Percentiles rank a stretch among this genome's conserved stretches.
phyloP scores from a whole-genome alignment of 2,888 invertebrate species.

The Clunio marinus region DNA sequence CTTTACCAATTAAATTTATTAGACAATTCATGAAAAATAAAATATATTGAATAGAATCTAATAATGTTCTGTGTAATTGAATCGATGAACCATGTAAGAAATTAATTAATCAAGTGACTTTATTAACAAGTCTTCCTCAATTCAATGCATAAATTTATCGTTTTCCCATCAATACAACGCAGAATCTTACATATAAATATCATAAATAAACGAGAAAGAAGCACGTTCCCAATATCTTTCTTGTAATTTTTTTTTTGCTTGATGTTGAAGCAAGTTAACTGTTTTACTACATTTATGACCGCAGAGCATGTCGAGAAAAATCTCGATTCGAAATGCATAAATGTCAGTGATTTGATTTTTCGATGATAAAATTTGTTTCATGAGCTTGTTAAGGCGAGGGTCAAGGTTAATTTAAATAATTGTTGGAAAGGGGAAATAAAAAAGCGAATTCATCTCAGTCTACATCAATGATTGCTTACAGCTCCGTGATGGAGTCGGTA shows the following conservation, averaged over 20 bases:
- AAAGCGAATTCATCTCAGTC: too few relatives aligned
- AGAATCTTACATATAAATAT: neutral
- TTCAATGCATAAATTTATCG: neutral
- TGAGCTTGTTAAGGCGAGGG: too few relatives aligned
- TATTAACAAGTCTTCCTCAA: neutral
- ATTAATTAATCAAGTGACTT: neutral
- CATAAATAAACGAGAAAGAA: neutral
- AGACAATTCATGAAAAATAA: neutral
- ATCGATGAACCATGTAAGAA: neutral
- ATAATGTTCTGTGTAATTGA: neutral
- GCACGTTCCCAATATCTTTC: too few relatives aligned
- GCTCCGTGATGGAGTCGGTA: too few relatives aligned
- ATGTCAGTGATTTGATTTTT: too few relatives aligned
- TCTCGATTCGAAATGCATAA: too few relatives aligned
- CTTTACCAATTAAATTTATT: slow-evolving; percentile 9
- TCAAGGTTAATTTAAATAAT: slow-evolving; percentile 5
- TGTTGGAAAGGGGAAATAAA: neutral
- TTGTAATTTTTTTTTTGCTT: neutral
- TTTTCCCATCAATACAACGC: neutral
- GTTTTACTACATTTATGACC: neutral
- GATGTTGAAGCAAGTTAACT: neutral
- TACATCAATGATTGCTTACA: too few relatives aligned
- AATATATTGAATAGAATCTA: neutral
- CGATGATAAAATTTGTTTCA: too few relatives aligned
- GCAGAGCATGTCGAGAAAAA: neutral